These are phyloP conservation scores for Herpailurus yagouaroundi DNA, from an alignment of 2,113 vertebrate genomes.

Conservation along the genomic window DNA sequence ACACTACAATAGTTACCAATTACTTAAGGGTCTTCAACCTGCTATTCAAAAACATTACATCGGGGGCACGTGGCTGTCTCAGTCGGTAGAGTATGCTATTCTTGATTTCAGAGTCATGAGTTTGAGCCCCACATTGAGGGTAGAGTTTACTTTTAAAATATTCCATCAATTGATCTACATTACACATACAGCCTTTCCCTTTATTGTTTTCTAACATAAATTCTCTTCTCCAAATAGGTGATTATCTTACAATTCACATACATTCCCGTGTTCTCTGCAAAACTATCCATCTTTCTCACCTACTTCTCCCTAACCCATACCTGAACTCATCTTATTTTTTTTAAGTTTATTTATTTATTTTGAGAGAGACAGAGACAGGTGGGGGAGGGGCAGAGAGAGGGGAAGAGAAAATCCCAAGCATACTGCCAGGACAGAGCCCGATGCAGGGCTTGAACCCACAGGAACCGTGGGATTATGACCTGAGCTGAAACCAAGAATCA, in stretches of 20 bases:
- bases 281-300: neutral
- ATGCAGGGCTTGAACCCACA: too few relatives aligned
- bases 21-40: neutral
- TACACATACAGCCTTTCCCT: neutral
- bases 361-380: too few relatives aligned
- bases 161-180: neutral
- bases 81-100: neutral
- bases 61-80: neutral
- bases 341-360: too few relatives aligned
- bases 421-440: too few relatives aligned
- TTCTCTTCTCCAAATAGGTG: neutral
- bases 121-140: neutral
- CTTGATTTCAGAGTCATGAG: neutral
- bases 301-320: neutral
- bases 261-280: neutral
- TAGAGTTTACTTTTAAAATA: neutral
- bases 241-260: neutral
- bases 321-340: neutral
- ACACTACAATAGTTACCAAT: neutral
- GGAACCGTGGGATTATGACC: too few relatives aligned
- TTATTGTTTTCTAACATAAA: slow-evolving; percentile 2
- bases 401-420: too few relatives aligned
- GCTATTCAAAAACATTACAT: neutral
- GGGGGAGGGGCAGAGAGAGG: too few relatives aligned
- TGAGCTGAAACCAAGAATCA: too few relatives aligned